These are phyloP conservation scores for Drosophila setosimentum DNA, from an alignment of 2,888 invertebrate genomes.

Conservation along the genomic window DNA sequence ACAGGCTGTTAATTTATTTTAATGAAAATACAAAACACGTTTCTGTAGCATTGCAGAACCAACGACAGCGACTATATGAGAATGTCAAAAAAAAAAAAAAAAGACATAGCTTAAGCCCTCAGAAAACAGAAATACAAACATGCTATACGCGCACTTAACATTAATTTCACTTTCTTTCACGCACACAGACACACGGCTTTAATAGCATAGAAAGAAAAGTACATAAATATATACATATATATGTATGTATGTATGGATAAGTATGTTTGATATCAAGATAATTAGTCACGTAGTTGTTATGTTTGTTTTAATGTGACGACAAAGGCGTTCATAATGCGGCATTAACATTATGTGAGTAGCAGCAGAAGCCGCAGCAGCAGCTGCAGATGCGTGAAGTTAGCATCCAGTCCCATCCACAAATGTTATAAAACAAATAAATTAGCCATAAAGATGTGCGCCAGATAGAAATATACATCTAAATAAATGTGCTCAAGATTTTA, in stretches of 20 bases:
- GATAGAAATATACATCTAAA: slow-evolving; percentile 39
- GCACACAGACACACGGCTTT: slow-evolving; percentile 29
- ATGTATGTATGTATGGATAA: slow-evolving; percentile 24
- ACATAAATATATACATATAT: slow-evolving; percentile 26
- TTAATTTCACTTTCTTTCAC: slow-evolving; percentile 79
- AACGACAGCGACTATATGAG: slow-evolving; percentile 1
- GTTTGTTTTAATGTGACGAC: slow-evolving; percentile 74
- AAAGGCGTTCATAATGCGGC: slow-evolving; percentile 72
- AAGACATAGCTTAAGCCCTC: slow-evolving; percentile 27
- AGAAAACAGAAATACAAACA: slow-evolving; percentile 41
- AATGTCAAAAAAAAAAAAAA: slow-evolving; percentile 6
- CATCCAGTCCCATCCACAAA: slow-evolving; percentile 37
- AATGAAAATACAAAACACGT: slow-evolving; percentile 60
- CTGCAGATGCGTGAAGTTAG: slow-evolving; percentile 51
- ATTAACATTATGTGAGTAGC: slow-evolving; percentile 60
- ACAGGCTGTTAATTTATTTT: slow-evolving; percentile 59
- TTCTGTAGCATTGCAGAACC: slow-evolving; percentile 33
- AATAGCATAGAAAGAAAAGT: slow-evolving; percentile 22
- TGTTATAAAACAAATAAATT: slow-evolving; percentile 73
- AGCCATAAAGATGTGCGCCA: slow-evolving; percentile 46
- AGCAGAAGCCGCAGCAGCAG: slow-evolving; percentile 20
- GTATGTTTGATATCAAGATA: slow-evolving; percentile 74
- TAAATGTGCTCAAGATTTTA: slow-evolving; percentile 25
- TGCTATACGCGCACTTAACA: slow-evolving; percentile 68
- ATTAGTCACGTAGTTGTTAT: slow-evolving; percentile 81